Conservation (phyloP, 2,113 vertebrate species). For the Orycteropus afer region DNA sequence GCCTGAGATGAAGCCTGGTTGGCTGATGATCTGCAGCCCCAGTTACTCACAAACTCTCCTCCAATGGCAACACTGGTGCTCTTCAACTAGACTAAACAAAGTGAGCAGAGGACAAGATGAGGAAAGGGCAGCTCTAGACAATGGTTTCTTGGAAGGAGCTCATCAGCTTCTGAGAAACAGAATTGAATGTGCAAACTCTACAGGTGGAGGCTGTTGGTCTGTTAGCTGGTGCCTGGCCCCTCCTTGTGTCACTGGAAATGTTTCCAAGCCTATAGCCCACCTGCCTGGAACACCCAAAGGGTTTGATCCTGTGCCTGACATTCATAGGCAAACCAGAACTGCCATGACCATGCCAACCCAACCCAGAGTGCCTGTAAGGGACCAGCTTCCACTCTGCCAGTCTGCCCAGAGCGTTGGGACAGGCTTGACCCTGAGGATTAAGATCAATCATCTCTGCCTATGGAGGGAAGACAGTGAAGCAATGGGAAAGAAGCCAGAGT, state of each 20-base stretch:
- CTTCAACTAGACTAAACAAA: conserved; percentile 2
- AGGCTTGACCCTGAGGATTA: neutral
- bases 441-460: neutral
- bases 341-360: neutral
- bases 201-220: neutral
- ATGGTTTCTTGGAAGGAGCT: neutral
- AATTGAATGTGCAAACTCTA: neutral
- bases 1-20: neutral
- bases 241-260: neutral
- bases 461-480: neutral
- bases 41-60: neutral
- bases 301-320: neutral
- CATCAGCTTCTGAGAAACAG: conserved; percentile 13
- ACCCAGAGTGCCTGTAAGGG: neutral
- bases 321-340: neutral
- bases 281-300: neutral
- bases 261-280: neutral
- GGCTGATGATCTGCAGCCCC: neutral
- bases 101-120: neutral
- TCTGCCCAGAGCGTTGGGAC: neutral
- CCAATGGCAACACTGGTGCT: neutral
- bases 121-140: neutral
- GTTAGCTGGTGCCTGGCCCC: neutral
- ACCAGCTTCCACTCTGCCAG: neutral
- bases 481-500: neutral